phyloP scores from a whole-genome alignment of 2,797 vertebrate genomes.

The Megalops cyprinoides region DNA sequence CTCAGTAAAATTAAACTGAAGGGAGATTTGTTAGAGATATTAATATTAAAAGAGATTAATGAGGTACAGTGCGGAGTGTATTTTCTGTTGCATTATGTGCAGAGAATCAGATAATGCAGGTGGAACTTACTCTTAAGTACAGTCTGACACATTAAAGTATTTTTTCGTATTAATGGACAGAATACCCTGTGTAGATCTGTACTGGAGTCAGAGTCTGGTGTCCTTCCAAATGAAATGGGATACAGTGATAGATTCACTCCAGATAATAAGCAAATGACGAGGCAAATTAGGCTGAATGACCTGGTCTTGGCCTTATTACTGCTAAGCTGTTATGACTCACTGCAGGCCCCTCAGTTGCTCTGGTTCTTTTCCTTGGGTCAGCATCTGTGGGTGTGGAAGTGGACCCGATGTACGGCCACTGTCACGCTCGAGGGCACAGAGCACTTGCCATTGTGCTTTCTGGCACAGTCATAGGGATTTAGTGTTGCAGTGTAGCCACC shows the following conservation, averaged over 20 bases:
- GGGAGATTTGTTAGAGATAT: neutral
- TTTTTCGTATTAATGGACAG: too few relatives aligned
- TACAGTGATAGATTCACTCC: neutral
- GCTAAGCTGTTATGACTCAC: too few relatives aligned
- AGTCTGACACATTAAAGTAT: neutral
- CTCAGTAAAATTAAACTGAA: neutral
- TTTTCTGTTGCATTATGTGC: too few relatives aligned
- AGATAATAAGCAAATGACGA: conserved; percentile 1
- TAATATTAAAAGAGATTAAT: neutral
- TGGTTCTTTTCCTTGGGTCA: too few relatives aligned
- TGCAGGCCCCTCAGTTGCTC: neutral
- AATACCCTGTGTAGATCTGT: neutral
- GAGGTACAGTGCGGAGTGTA: too few relatives aligned
- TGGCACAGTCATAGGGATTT: neutral
- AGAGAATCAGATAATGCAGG: neutral
- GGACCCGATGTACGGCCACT: too few relatives aligned
- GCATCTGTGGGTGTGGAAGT: too few relatives aligned
- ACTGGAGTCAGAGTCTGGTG: neutral
- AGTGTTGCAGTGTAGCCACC: neutral
- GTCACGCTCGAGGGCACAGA: too few relatives aligned
- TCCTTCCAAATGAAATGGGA: neutral
- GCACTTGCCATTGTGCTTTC: too few relatives aligned
- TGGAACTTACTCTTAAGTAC: neutral
- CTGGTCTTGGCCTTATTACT: neutral
- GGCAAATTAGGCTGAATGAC: neutral